A percentile compares a stretch with the other conserved stretches of the same genome.
These are phyloP conservation scores for Seira sanloemensis DNA, from an alignment of 2,888 invertebrate species.

Conservation along the genomic window DNA sequence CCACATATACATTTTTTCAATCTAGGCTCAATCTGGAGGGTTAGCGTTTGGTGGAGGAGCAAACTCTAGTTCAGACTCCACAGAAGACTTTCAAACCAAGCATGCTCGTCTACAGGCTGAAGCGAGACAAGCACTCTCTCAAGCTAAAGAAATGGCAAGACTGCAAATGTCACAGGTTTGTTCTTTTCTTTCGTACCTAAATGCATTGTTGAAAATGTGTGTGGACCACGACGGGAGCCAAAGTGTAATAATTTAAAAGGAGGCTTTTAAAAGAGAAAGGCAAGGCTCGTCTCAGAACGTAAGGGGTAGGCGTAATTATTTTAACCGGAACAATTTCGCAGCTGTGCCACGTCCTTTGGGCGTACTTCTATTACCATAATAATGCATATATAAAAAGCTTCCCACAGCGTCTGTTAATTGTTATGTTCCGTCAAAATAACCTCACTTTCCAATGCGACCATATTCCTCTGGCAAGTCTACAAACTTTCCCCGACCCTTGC, in stretches of 20 bases:
- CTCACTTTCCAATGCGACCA: not conserved
- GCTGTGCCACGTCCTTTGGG: constrained; percentile 25
- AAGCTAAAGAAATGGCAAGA: constrained; percentile 93
- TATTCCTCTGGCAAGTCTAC: too few species aligned
- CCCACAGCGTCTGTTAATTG: constrained; percentile 37
- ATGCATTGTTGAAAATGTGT: too few species aligned
- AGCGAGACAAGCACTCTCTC: constrained; percentile 89
- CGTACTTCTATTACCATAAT: constrained; percentile 5
- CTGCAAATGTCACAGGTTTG: constrained; percentile 81
- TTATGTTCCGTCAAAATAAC: constrained; percentile 7
- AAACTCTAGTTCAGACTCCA: constrained; percentile 78
- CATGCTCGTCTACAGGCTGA: constrained; percentile 91
- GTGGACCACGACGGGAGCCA: not conserved
- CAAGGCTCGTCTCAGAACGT: too few species aligned
- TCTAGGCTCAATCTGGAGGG: constrained; percentile 70
- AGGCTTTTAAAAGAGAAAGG: too few species aligned
- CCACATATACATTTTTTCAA: constrained; percentile 29
- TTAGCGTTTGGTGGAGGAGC: constrained; percentile 73
- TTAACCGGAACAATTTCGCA: constrained; percentile 24
- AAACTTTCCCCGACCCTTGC: too few species aligned
- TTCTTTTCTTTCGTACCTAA: too few species aligned
- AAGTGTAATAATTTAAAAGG: not conserved
- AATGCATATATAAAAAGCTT: not conserved
- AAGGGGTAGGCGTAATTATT: not conserved
- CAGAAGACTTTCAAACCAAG: constrained; percentile 86